phyloP scores from a whole-genome alignment of 2,797 vertebrate species.

The Sciurus vulgaris region DNA sequence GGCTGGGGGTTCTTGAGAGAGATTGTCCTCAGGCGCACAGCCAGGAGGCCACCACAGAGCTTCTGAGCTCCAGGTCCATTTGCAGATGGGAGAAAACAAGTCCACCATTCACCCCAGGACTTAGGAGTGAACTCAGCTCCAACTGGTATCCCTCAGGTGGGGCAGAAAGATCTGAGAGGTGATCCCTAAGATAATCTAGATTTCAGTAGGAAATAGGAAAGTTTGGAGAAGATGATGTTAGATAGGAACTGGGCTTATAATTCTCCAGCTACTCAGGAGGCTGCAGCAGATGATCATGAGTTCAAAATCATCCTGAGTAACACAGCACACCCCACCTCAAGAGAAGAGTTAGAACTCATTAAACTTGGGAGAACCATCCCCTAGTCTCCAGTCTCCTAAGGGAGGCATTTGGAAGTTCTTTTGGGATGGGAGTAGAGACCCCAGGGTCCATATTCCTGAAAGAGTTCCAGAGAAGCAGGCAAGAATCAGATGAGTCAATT shows the following conservation, averaged over 20 bases:
- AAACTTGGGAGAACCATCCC: too few relatives aligned
- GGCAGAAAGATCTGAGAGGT: too few relatives aligned
- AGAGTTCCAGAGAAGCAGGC: neutral
- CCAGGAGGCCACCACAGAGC: too few relatives aligned
- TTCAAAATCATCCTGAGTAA: neutral
- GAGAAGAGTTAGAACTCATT: neutral
- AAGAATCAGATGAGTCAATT: neutral
- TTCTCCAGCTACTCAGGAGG: neutral
- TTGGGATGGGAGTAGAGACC: neutral
- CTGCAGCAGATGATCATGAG: neutral
- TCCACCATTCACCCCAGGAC: rapidly evolving
- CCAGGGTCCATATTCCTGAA: rapidly evolving
- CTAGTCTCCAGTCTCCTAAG: rapidly evolving
- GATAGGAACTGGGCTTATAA: neutral
- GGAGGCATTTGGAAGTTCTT: neutral
- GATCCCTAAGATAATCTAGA: neutral
- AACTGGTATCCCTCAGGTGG: too few relatives aligned
- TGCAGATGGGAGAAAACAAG: neutral
- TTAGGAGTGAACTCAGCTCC: too few relatives aligned
- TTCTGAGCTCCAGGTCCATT: neutral
- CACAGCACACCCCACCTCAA: too few relatives aligned
- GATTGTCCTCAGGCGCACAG: rapidly evolving
- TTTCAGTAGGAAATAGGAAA: neutral
- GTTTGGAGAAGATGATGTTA: neutral
- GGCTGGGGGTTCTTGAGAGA: neutral